A percentile compares a stretch with the other conserved stretches of the same genome.
Evolutionary conservation across 2,888 invertebrate species (phyloP).

Genomic region (Acrobeloides nanus): DNA sequence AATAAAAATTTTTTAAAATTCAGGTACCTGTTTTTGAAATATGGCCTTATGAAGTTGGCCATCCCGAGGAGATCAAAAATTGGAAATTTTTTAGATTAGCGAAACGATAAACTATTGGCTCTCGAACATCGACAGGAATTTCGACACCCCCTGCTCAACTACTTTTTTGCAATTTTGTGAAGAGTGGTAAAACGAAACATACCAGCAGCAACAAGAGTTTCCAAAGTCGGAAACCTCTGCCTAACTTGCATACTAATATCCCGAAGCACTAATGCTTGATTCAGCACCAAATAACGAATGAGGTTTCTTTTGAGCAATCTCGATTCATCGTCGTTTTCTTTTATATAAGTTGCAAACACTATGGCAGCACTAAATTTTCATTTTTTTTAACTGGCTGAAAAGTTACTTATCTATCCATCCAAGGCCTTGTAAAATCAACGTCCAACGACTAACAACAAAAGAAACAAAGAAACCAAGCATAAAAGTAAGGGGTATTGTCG

Average conservation of each 20-base stretch:
- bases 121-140: too few species aligned
- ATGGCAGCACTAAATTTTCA: constrained; percentile 37
- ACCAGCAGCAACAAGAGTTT: constrained; percentile 29
- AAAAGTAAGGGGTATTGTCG: constrained; percentile 38
- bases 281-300: constrained; percentile 43
- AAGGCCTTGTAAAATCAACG: constrained; percentile 28
- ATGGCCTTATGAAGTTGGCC: too few species aligned
- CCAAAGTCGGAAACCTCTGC: constrained; percentile 31
- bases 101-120: too few species aligned
- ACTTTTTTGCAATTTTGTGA: too few species aligned
- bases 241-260: constrained; percentile 37
- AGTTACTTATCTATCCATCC: constrained; percentile 38
- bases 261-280: constrained; percentile 37
- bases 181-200: too few species aligned
- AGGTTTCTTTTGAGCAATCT: constrained; percentile 37
- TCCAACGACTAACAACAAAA: constrained; percentile 36
- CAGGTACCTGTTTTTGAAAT: too few species aligned
- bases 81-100: too few species aligned
- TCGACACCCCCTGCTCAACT: too few species aligned
- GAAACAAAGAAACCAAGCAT: constrained; percentile 44
- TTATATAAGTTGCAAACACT: constrained; percentile 42
- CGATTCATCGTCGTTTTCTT: constrained; percentile 40
- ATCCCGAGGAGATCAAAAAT: too few species aligned
- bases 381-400: too few species aligned
- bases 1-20: too few species aligned